These are phyloP conservation scores for Macrochelys suwanniensis DNA, from an alignment of 2,797 vertebrate species.

Conservation along the genomic window DNA sequence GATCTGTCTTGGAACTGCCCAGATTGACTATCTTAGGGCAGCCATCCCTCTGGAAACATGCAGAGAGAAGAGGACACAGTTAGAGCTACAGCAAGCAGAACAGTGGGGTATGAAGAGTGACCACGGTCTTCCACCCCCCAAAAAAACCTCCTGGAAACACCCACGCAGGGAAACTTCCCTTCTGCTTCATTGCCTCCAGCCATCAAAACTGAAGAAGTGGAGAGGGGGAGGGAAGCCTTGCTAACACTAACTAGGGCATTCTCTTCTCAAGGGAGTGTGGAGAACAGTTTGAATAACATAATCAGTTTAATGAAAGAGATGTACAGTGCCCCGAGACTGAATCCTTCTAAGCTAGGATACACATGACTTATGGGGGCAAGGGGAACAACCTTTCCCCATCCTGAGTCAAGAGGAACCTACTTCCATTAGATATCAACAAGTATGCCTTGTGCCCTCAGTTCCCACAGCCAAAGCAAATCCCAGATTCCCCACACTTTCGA, in stretches of 20 bases:
- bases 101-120: neutral
- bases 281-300: conserved; percentile 1
- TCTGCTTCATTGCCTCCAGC: neutral
- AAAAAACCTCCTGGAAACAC: neutral
- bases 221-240: neutral
- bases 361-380: neutral
- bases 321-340: neutral
- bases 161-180: neutral
- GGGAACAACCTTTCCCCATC: conserved; percentile 1
- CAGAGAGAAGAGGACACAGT: conserved; percentile 24
- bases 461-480: conserved; percentile 12
- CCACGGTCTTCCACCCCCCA: accelerated
- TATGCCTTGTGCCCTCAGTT: neutral
- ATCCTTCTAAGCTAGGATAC: conserved; percentile 26
- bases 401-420: neutral
- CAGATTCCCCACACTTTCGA: neutral
- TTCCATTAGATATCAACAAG: conserved; percentile 25
- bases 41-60: conserved; percentile 90
- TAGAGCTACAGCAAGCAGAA: neutral
- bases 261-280: neutral
- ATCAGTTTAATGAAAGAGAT: conserved; percentile 36
- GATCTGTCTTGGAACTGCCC: conserved; percentile 98
- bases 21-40: conserved; percentile 99
- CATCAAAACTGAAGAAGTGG: neutral
- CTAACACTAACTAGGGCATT: neutral